Evolutionary conservation across 2,888 invertebrate species (phyloP), one percentile per base, ranked within the genome.

Genomic region (Mermis nigrescens): DNA sequence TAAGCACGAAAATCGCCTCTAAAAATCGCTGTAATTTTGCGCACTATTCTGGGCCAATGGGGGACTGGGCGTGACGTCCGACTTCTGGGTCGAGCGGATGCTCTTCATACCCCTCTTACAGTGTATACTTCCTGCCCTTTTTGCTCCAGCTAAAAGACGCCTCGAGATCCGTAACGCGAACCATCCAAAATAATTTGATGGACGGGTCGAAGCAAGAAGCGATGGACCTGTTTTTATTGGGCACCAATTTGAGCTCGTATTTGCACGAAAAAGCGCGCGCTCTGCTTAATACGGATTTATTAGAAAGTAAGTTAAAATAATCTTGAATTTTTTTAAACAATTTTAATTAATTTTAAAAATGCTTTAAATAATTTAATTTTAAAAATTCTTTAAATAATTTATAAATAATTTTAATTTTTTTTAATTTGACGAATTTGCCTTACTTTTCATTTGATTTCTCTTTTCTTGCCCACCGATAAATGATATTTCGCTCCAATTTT

Each of bases 121-220:
- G n/a, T n/a, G 12, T 2, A 29, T 60, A 62, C 22, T 48, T 32
- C 15, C 22, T n/a, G 27, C 1, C 28, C 7, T 38, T 26, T 62
- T 59, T 59, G 29, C 71, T 73, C 61, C 67, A 83, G 80, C 73
- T 94, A 58, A 91, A 92, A 79, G 98, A 98, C 77, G 98, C 95
- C 0, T 92, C 94, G 0, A 80, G 95, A 64, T 95, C 95, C 7
- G 92, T 95, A 24, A 91, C 92, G 12, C 81, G 98, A 65, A 95
- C 98, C 4, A 94, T 98, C 68, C 98, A 99, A 75, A 98, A 95
- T 75, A 98, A 98, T 79, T 80, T 99, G 63, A 76, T 98, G 64
- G 98, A 98, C 75, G 89, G 86, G 68, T 77, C 75, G 64, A 80
- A 80, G 67, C 95, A 95, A 77, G 95, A 95, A 77, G 94, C 95